A percentile compares a stretch with the other conserved stretches of the same genome.
These are phyloP conservation scores for Paedocypris sp. DNA, from an alignment of 2,113 vertebrate species.

Conservation along the genomic window DNA sequence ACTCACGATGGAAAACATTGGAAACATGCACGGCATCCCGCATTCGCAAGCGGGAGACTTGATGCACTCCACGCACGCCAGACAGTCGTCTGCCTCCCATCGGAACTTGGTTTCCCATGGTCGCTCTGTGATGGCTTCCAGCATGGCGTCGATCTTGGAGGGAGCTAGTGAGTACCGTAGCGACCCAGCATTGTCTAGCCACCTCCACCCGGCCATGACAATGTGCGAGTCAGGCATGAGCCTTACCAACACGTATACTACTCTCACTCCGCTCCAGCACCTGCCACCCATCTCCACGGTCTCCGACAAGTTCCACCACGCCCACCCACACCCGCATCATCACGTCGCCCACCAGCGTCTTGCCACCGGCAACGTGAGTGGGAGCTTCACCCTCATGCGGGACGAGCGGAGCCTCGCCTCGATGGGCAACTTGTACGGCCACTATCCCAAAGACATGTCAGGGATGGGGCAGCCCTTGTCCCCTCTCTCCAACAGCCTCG, in stretches of 20 bases:
- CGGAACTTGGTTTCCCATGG: constrained; percentile 77
- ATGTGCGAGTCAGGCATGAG: constrained; percentile 92
- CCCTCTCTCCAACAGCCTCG: constrained; percentile 82
- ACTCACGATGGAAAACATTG: constrained; percentile 88
- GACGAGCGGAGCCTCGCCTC: constrained; percentile 85
- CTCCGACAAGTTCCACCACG: constrained; percentile 92
- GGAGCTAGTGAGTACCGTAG: constrained; percentile 79
- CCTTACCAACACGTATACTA: constrained; percentile 89
- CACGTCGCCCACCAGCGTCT: constrained; percentile 80
- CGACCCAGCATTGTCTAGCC: constrained; percentile 74
- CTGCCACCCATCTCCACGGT: constrained; percentile 89
- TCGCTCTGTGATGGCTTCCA: constrained; percentile 77
- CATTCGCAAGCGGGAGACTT: constrained; percentile 83
- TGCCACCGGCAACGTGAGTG: constrained; percentile 80
- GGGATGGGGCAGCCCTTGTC: constrained; percentile 87
- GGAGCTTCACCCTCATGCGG: constrained; percentile 91
- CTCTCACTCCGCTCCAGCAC: constrained; percentile 90
- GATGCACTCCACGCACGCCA: constrained; percentile 76
- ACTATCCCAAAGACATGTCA: constrained; percentile 92
- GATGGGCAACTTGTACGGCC: constrained; percentile 87
- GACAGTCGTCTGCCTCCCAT: constrained; percentile 69
- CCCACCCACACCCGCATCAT: constrained; percentile 74
- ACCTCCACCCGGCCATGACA: constrained; percentile 90
- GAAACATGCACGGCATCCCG: constrained; percentile 77
- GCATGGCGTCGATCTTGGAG: constrained; percentile 82